Evolutionary conservation across 2,113 vertebrate species (phyloP).

Genomic region (Strix uralensis): DNA sequence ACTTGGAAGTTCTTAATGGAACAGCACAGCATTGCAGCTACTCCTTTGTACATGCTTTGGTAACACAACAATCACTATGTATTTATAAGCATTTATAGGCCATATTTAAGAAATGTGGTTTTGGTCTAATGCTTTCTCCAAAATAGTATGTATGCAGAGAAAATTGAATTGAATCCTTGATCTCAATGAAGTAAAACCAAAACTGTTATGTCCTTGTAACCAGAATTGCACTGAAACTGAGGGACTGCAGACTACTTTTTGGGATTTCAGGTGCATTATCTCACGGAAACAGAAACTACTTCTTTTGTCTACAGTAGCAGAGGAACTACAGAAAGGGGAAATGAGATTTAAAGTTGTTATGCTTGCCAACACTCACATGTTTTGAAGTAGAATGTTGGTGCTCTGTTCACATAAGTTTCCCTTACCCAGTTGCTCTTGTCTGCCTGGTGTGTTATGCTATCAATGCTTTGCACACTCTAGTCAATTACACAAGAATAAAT

Average conservation of each 20-base stretch:
- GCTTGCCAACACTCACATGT: fast-evolving
- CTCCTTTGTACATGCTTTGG: background rate
- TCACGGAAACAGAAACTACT: background rate
- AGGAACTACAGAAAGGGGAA: background rate
- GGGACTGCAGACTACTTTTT: background rate
- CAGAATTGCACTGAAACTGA: background rate
- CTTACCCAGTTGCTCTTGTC: background rate
- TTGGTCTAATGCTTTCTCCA: background rate
- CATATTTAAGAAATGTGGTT: background rate
- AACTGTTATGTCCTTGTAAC: background rate
- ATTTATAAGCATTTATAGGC: background rate
- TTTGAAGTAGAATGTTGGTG: background rate
- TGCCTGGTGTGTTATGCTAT: background rate
- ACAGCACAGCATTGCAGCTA: background rate
- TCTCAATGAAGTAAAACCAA: background rate
- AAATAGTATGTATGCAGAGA: background rate
- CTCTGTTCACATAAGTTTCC: background rate
- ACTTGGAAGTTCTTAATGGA: background rate
- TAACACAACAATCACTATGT: background rate
- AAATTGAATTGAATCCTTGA: background rate
- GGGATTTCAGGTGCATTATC: background rate
- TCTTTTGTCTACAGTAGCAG: background rate
- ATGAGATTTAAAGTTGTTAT: background rate
- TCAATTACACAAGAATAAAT: background rate
- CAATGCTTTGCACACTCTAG: background rate